These are phyloP conservation scores for Metridium senile DNA, from an alignment of 92 coral and sea anemone species.

Conservation along the genomic window DNA sequence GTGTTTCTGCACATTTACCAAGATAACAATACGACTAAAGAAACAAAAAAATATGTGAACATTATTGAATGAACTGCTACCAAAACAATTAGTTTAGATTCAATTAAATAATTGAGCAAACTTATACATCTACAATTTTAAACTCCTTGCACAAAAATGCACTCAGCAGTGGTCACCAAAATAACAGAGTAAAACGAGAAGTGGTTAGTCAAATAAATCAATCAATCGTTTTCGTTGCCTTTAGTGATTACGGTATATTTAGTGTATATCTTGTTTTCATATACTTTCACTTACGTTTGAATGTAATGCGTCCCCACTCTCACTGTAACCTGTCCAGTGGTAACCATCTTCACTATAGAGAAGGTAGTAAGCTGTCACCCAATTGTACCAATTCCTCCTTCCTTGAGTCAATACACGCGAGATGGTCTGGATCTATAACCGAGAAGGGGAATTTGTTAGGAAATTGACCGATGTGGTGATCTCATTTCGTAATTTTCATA, in stretches of 20 bases:
- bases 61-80: too few species aligned
- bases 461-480: too few species aligned
- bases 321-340: constrained; percentile 68
- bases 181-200: too few species aligned
- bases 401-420: constrained; percentile 31
- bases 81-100: too few species aligned
- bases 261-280: too few species aligned
- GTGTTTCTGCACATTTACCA: constrained; percentile 36
- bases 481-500: background rate
- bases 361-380: constrained; percentile 67
- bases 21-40: constrained; percentile 33
- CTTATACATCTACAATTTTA: too few species aligned
- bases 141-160: too few species aligned
- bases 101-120: too few species aligned
- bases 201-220: too few species aligned
- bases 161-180: too few species aligned
- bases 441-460: background rate
- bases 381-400: constrained; percentile 49
- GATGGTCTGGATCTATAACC: constrained; percentile 7
- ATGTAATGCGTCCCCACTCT: constrained; percentile 45
- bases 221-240: too few species aligned
- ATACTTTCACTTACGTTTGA: constrained; percentile 42
- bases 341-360: constrained; percentile 73
- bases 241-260: too few species aligned
- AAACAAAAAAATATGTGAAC: background rate